A percentile compares a stretch with the other conserved stretches of the same genome.
Conservation (phyloP, 2,113 vertebrate species). For the Sebastes schlegelii region DNA sequence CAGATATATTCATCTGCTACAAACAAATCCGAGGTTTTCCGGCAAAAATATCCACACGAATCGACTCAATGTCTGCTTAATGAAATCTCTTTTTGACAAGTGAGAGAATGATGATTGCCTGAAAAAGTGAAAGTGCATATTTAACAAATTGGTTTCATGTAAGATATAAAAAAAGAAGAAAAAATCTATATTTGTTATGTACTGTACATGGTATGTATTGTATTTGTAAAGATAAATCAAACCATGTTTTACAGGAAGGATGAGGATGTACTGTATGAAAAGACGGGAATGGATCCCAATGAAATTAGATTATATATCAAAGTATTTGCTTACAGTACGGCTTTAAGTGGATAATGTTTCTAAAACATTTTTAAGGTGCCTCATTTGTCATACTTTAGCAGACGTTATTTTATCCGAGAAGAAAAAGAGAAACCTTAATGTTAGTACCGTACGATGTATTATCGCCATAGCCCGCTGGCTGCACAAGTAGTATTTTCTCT, state of each 20-base stretch:
- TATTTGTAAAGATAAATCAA: conserved; percentile 82
- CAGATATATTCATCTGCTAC: conserved; percentile 33
- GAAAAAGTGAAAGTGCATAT: conserved; percentile 69
- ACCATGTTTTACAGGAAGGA: conserved; percentile 78
- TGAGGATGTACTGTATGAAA: conserved; percentile 67
- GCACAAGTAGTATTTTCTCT: conserved; percentile 82
- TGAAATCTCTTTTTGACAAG: conserved; percentile 56
- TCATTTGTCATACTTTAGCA: conserved; percentile 81
- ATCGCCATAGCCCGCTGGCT: conserved; percentile 81
- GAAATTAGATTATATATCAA: conserved; percentile 83
- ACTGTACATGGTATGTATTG: conserved; percentile 84
- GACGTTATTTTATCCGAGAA: conserved; percentile 79
- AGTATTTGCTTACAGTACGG: conserved; percentile 82
- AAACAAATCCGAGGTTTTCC: conserved; percentile 57
- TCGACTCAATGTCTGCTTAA: conserved; percentile 50
- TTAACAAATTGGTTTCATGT: conserved; percentile 74
- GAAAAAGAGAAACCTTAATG: conserved; percentile 72
- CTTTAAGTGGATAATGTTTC: conserved; percentile 82
- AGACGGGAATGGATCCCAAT: conserved; percentile 61
- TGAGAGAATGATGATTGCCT: conserved; percentile 64
- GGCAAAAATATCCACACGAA: conserved; percentile 45
- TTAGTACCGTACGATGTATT: conserved; percentile 79
- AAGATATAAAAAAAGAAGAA: conserved; percentile 64
- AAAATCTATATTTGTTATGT: conserved; percentile 84
- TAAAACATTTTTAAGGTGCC: conserved; percentile 83